Base-by-base conservation (phyloP, 2,888 invertebrate genomes). In the Agonopterix heracliana region DNA sequence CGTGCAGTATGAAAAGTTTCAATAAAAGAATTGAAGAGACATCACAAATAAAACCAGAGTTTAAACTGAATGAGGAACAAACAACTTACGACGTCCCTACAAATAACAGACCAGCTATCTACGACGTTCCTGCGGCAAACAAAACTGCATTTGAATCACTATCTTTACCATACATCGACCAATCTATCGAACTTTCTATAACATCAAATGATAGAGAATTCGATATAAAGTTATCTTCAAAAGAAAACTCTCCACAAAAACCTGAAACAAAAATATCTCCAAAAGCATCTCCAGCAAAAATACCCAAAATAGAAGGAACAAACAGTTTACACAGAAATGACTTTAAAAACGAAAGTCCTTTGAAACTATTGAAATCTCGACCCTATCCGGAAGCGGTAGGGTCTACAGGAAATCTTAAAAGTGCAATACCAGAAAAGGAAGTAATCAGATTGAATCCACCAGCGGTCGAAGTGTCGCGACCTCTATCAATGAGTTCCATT, bases 401-500 rank as follows among this genome's bases (percentile, higher is more conserved):
- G 11, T 88, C 87, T n/a, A 85, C 82, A 7, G 83, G 81, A 0
- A 87, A 83, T 63, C 66, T 90, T 41, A 90, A 89, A 56, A 63
- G 68, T 7, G 57, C 63, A 9, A 70, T 72, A 46, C 76, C 78
- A 12, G 86, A 89, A 45, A 86, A 80, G 59, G 85, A 82, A 54
- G 82, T 82, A 9, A 79, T 76, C 56, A 90, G 84, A 75, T 82
- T 90, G 56, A 90, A 86, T 71, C 91, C 85, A 54, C 88, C 79
- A 43, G 82, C 85, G 44, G 82, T 81, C 48, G 91, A 89, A 78
- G 91, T 91, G 43, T 89, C 91, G 10, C 83, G 94, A 56, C 94
- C 94, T 40, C 81, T 94, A 14, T 94, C 94, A 2, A 91, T 94
- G 78, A 94, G 93, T 71, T 95, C 95, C 53, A 93, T 95, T 63